Evolutionary conservation across 1,140 invertebrate genomes (phyloP), one percentile per base, ranked within the genome.

Genomic region (Rhopalosiphum maidis): DNA sequence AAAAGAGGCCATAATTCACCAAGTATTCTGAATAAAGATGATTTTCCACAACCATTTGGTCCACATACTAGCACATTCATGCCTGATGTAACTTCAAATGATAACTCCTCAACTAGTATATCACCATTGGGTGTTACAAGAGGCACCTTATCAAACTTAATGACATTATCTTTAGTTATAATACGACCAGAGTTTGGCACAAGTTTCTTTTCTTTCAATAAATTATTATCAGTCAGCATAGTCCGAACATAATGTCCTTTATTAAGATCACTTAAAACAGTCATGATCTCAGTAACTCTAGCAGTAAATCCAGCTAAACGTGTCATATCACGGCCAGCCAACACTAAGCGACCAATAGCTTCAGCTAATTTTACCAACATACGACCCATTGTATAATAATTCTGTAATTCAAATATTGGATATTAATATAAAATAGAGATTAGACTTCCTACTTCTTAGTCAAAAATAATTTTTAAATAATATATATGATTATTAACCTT

Each of bases 21-120:
- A 7, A 99, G 96, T 94, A 99, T 97, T 94, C 99, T 96, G 96
- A 99, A 99, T 93, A 99, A 96, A 9, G 98, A 99, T 94, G 98
- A 99, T 96, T 99, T 99, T 87, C 99, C 99, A 96, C 99, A 99
- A 2, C 99, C 99, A 95, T 99, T 99, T 30, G 99, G 99, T 1
- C 99, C 99, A 96, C 98, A 99, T 1, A 99, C 98, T 9, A 99
- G 95, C 0, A 99, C 99, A 96, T 99, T 99, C 95, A 98, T 98
- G 48, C 99, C 99, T 0, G 99, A 99, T 95, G 97, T 97, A 18
- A 99, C 98, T 96, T 99, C 98, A 95, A 99, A 99, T 88, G 96
- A 97, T 6, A 99, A 95, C 94, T 98, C 98, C 94, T 97, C 96
- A 23, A 99, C 96, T 37, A 99, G 96, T 37, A 99, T 96, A 95